Percentiles rank a stretch among this genome's conserved stretches.
Conservation (phyloP, 2,888 invertebrate genomes). For the Drosophila lutescens region DNA sequence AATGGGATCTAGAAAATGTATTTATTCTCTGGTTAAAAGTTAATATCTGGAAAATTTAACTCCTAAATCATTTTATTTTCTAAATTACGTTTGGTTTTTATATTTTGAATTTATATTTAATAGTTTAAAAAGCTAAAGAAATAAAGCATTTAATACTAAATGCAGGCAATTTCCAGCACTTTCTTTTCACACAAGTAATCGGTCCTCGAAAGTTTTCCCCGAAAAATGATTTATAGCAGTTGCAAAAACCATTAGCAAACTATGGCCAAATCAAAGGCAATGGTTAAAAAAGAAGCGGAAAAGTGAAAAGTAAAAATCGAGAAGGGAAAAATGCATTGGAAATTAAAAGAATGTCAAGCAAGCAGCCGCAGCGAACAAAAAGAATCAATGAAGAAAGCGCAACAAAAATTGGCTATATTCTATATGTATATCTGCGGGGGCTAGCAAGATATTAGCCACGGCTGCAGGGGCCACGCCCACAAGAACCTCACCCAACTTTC, state of each 20-base stretch:
- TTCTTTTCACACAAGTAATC: background rate
- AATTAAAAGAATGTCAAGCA: slow-evolving; percentile 75
- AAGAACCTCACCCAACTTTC: slow-evolving; percentile 53
- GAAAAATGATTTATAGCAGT: slow-evolving; percentile 54
- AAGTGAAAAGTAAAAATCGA: slow-evolving; percentile 4
- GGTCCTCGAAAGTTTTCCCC: slow-evolving; percentile 27
- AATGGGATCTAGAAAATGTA: background rate
- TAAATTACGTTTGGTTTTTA: background rate
- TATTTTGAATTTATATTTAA: no score
- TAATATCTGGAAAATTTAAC: background rate
- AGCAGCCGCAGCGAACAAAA: slow-evolving; percentile 48
- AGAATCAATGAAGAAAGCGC: slow-evolving; percentile 29
- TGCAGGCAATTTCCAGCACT: slow-evolving; percentile 14
- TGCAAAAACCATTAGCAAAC: slow-evolving; percentile 52
- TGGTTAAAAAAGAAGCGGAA: slow-evolving; percentile 16
- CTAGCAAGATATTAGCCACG: slow-evolving; percentile 53
- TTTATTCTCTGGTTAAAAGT: background rate
- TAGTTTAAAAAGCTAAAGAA: background rate
- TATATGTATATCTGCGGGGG: slow-evolving; percentile 16
- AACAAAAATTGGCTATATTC: slow-evolving; percentile 16
- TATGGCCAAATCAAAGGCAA: slow-evolving; percentile 44
- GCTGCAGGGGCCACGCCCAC: slow-evolving; percentile 57
- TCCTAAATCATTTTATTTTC: background rate
- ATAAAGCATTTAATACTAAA: slow-evolving; percentile 10
- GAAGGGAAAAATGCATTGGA: slow-evolving; percentile 39